Evolutionary conservation across 2,888 invertebrate species (phyloP), one percentile per base, ranked within the genome.

Genomic region (Oegoconia quadripuncta): DNA sequence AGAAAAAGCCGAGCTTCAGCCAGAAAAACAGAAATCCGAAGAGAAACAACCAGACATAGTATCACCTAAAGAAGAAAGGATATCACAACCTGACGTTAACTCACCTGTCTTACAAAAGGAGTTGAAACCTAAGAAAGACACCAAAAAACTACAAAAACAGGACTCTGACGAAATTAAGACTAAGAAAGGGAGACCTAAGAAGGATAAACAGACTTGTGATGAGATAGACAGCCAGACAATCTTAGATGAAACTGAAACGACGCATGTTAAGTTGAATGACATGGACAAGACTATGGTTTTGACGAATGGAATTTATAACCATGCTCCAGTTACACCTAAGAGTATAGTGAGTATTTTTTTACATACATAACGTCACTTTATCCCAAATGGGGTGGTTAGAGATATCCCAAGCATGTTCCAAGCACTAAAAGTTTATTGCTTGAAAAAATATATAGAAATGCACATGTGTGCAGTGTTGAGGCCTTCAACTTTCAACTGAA

Each of bases 201-300:
- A n/a, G n/a, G n/a, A n/a, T n/a, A n/a, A n/a, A n/a, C n/a, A n/a
- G n/a, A n/a, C n/a, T n/a, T n/a, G n/a, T n/a, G n/a, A n/a, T n/a
- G n/a, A n/a, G n/a, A n/a, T n/a, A n/a, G n/a, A n/a, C n/a, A n/a
- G n/a, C n/a, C n/a, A n/a, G n/a, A n/a, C n/a, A n/a, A n/a, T n/a
- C n/a, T n/a, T n/a, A n/a, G n/a, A n/a, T n/a, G n/a, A n/a, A n/a
- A n/a, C n/a, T n/a, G n/a, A n/a, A n/a, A n/a, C n/a, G n/a, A n/a
- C n/a, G n/a, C n/a, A n/a, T n/a, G n/a, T n/a, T n/a, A n/a, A n/a
- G n/a, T n/a, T n/a, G n/a, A 51, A 34, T 14, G 62, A 64, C 15
- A 64, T 77, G 69, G 74, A 84, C 26, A 61, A 61, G n/a, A 80
- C 82, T 1, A 42, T 79, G 17, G 71, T 76, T 1, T 25, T 83